Percentiles rank a stretch among this genome's conserved stretches.
Conservation (phyloP, 64 coral and sea anemone species). For the Hydrozoanthus tunicans region DNA sequence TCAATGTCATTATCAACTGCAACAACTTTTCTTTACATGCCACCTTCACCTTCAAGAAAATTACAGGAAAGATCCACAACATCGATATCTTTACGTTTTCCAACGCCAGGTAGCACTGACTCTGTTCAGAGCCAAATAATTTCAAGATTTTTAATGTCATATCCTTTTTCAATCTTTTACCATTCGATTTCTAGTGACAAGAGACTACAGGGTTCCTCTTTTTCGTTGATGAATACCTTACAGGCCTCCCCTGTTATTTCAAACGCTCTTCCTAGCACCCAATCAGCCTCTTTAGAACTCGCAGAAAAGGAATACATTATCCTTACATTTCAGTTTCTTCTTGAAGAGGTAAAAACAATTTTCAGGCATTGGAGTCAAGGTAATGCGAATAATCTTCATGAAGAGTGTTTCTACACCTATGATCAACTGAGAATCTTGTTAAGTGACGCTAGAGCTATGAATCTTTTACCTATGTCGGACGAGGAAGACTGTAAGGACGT, state of each 20-base stretch:
- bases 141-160: neutral
- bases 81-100: neutral
- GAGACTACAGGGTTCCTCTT: neutral
- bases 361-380: conserved; percentile 15
- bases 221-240: neutral
- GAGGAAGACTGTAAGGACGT: conserved; percentile 25
- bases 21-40: neutral
- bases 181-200: neutral
- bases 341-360: conserved; percentile 52
- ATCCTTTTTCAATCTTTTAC: neutral
- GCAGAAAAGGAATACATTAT: neutral
- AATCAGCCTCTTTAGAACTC: neutral
- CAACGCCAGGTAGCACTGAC: neutral
- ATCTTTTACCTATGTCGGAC: conserved; percentile 18
- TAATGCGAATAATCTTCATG: neutral
- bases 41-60: neutral
- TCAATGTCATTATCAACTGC: neutral
- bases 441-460: neutral
- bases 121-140: neutral
- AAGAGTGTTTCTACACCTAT: neutral
- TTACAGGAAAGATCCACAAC: neutral
- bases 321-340: conserved; percentile 32
- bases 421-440: conserved; percentile 5
- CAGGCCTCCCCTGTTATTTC: neutral
- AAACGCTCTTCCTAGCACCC: neutral